A percentile compares a stretch with the other conserved stretches of the same genome.
Evolutionary conservation across 2,797 vertebrate genomes (phyloP).

Genomic region (Scarus forsteni): DNA sequence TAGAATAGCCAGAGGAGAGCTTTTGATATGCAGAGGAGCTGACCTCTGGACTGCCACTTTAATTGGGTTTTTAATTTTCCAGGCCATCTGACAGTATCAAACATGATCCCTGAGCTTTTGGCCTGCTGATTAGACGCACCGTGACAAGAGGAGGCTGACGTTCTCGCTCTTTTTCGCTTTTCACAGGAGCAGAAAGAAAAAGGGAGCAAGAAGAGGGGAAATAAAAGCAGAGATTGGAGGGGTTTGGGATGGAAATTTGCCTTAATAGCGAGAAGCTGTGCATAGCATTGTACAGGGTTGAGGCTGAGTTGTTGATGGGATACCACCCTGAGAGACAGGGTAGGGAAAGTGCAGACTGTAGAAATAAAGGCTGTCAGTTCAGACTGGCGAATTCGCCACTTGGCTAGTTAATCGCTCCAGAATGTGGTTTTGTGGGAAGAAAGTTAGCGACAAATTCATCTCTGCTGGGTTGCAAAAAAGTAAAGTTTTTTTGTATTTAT

Average conservation of each 20-base stretch:
- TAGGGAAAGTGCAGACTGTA: constrained; percentile 72
- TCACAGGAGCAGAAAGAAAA: constrained; percentile 60
- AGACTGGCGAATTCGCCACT: constrained; percentile 62
- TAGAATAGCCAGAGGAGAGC: constrained; percentile 98
- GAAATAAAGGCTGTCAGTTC: constrained; percentile 80
- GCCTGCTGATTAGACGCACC: constrained; percentile 92
- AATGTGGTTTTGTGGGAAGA: constrained; percentile 16
- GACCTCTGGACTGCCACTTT: constrained; percentile 98
- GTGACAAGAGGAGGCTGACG: constrained; percentile 87
- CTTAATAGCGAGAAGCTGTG: constrained; percentile 75
- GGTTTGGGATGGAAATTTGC: constrained; percentile 79
- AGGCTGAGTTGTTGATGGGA: constrained; percentile 73
- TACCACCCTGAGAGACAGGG: constrained; percentile 79
- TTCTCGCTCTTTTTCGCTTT: constrained; percentile 53
- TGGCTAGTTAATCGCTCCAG: constrained; percentile 35
- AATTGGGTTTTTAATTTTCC: constrained; percentile 99
- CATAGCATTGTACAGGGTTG: constrained; percentile 68
- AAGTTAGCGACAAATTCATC: constrained; percentile 9
- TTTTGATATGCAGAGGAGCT: constrained; percentile 99
- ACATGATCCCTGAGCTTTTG: constrained; percentile 97
- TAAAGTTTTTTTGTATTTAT: no score
- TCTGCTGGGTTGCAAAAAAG: no score
- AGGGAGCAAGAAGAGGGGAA: constrained; percentile 54
- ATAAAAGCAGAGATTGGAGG: constrained; percentile 74
- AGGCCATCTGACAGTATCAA: constrained; percentile 99